These are phyloP conservation scores for Oceanites oceanicus DNA, from an alignment of 2,113 vertebrate genomes.

Conservation along the genomic window DNA sequence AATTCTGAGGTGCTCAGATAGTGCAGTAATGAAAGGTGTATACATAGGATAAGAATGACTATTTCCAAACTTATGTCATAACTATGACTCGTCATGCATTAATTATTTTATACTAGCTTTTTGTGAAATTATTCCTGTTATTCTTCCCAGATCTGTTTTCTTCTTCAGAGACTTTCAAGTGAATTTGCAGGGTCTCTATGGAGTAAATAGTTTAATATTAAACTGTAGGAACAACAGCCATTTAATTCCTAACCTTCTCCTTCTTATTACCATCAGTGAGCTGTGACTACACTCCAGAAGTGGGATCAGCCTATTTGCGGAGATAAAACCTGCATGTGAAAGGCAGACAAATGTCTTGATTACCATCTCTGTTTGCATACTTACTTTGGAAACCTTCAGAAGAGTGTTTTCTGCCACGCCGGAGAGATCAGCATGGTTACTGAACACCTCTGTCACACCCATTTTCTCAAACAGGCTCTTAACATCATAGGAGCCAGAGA, in stretches of 20 bases:
- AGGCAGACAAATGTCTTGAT: not conserved
- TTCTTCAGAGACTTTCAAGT: not conserved
- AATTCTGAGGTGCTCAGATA: not conserved
- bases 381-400: constrained; percentile 79
- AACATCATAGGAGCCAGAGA: constrained; percentile 76
- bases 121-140: not conserved
- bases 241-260: not conserved
- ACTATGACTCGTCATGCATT: not conserved
- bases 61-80: not conserved
- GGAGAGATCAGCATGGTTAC: constrained; percentile 75
- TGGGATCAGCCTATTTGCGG: not conserved
- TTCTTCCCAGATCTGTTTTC: not conserved
- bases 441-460: constrained; percentile 83
- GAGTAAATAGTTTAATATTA: not conserved
- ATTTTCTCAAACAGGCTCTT: constrained; percentile 67
- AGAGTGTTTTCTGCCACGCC: constrained; percentile 57
- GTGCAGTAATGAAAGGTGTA: not conserved
- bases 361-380: not conserved
- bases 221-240: not conserved
- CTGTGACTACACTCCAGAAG: not conserved
- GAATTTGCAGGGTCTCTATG: not conserved
- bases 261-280: not conserved
- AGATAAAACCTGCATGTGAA: not conserved
- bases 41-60: not conserved
- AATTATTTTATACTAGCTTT: not conserved